Evolutionary conservation across 2,797 vertebrate species (phyloP), one percentile per base, ranked within the genome.

Genomic region (Myotis planiceps): DNA sequence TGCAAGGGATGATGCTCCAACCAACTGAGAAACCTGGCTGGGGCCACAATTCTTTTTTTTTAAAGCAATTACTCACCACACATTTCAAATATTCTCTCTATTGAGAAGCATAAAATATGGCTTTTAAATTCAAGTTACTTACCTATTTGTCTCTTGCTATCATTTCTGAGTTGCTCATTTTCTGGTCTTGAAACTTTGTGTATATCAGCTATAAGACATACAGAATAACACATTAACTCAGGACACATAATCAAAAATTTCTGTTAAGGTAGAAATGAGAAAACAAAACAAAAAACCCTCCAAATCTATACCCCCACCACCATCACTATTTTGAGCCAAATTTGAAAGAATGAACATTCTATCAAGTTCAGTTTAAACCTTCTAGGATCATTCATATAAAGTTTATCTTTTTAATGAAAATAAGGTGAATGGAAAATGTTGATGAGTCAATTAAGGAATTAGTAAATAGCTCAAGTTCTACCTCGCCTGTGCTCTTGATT

Each of bases 401-500:
- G 71, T 80, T 90, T 79, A 94, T 88, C 42, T 81, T 96, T 90
- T 85, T 69, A 93, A 94, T 92, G 89, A 93, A 95, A 96, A 94
- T 93, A 74, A 94, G 93, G 82, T 97, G 84, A 94, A 94, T 92
- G 93, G 69, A 96, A 93, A 88, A 90, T 76, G 90, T 32, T 18
- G 80, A 87, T 93, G 60, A 94, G 97, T 96, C 13, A 83, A 90
- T 71, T 27, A 39, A 60, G 42, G 58, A 14, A 97, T 42, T 42
- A 94, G 95, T 42, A 95, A 81, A 55, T 1, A 87, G 16, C 53
- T 94, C 75, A 95, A 97, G 76, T 72, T 94, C 97, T 98, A 99
- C 99, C 99, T 98, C 98, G 99, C 94, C 99, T 99, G 98, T 99
- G 99, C 96, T 99, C 99, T 72, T 99, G 99, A 94, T 98, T 99